phyloP scores from a whole-genome alignment of 2,888 invertebrate genomes.

The Dryocosmus kuriphilus region DNA sequence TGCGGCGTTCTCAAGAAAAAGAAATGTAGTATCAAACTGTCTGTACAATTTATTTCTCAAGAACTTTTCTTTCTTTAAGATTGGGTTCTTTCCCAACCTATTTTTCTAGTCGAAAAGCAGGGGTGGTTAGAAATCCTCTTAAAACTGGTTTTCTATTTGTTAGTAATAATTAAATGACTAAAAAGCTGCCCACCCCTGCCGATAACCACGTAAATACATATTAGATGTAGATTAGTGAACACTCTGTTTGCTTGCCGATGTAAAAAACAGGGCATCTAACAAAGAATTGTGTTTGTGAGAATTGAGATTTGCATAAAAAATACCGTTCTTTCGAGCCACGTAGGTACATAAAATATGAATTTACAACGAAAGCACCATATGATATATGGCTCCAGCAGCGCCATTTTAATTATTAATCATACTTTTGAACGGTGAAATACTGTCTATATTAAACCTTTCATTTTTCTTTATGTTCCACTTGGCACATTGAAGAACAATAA shows the following conservation, averaged over 20 bases:
- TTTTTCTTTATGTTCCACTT: conserved; percentile 1
- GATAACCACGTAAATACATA: conserved; percentile 23
- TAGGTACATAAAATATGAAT: conserved; percentile 1
- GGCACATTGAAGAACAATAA: conserved; percentile 17
- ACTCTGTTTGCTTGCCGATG: background rate
- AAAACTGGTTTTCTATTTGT: too few species aligned
- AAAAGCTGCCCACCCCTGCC: conserved; percentile 17
- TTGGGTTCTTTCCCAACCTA: background rate
- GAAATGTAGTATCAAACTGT: background rate
- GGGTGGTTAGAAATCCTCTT: conserved; percentile 10
- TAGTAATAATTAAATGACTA: background rate
- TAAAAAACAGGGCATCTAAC: background rate
- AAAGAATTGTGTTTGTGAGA: conserved; percentile 4
- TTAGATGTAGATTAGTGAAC: conserved; percentile 7
- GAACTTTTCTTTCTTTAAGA: background rate
- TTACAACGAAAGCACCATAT: conserved; percentile 6
- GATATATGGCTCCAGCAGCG: background rate
- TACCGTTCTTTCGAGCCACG: background rate
- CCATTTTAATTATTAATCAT: conserved; percentile 17
- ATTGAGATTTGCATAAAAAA: conserved; percentile 10
- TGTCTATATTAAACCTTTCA: background rate
- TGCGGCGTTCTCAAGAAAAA: background rate
- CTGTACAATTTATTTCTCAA: background rate
- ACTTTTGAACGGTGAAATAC: background rate
- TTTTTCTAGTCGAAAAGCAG: background rate